Conservation (phyloP, 2,797 vertebrate genomes). For the Peromyscus attwateri region DNA sequence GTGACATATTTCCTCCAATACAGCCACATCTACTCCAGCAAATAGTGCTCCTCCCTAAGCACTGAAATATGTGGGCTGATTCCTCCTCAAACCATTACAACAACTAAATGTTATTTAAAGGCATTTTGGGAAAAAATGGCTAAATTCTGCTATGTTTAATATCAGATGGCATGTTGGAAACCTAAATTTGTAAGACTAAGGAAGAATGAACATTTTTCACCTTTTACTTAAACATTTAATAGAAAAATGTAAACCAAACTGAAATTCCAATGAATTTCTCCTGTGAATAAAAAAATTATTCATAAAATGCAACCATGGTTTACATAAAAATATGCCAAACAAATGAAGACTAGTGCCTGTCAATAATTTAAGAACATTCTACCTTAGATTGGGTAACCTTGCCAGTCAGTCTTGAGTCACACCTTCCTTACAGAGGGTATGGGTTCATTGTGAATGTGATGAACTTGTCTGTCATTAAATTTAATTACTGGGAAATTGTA, state of each 20-base stretch:
- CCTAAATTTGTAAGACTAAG: neutral
- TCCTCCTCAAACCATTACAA: neutral
- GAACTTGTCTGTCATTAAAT: neutral
- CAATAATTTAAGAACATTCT: neutral
- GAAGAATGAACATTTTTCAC: neutral
- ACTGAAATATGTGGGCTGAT: neutral
- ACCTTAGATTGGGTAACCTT: neutral
- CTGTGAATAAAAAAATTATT: neutral
- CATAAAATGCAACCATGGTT: neutral
- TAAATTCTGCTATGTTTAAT: slow-evolving; percentile 2
- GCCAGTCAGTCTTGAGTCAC: neutral
- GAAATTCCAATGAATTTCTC: neutral
- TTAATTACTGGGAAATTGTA: neutral
- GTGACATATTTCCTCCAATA: neutral
- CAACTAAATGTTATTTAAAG: neutral
- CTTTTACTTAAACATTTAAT: slow-evolving; percentile 7
- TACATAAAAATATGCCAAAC: neutral
- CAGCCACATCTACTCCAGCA: neutral
- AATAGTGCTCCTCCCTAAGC: neutral
- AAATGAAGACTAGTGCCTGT: neutral
- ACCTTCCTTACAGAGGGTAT: neutral
- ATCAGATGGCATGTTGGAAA: neutral
- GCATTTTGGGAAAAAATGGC: neutral
- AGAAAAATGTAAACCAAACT: slow-evolving; percentile 19
- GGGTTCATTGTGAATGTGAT: neutral